These are phyloP conservation scores for Penaeus vannamei DNA, from an alignment of 1,140 invertebrate species.

Conservation along the genomic window DNA sequence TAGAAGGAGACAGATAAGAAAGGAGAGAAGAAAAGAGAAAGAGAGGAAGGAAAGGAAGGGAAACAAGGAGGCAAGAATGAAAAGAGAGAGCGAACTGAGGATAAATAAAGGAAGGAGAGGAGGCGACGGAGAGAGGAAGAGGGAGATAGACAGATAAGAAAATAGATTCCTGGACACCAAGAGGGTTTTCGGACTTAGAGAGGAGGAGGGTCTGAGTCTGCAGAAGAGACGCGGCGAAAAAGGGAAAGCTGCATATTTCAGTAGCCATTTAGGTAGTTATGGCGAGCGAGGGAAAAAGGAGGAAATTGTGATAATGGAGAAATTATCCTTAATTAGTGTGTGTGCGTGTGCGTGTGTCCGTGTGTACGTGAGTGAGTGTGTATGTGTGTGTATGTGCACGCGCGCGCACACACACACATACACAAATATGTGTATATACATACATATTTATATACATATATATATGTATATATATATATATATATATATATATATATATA, in stretches of 20 bases:
- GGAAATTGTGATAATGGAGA: constrained; percentile 56
- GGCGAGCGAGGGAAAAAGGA: constrained; percentile 26
- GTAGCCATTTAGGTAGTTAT: constrained; percentile 22
- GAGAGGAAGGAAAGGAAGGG: background rate
- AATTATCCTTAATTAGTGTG: constrained; percentile 52
- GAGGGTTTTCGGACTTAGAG: too few species aligned
- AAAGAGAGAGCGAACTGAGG: too few species aligned
- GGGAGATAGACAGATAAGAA: background rate
- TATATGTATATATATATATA: constrained; percentile 29
- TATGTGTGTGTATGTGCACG: too few species aligned
- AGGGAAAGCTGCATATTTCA: constrained; percentile 47
- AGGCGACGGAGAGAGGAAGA: background rate
- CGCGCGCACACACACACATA: too few species aligned
- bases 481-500: constrained; percentile 46
- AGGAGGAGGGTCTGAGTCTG: background rate
- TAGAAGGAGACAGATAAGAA: background rate
- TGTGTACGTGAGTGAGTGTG: too few species aligned
- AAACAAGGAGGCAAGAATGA: background rate
- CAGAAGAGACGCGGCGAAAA: background rate
- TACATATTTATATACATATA: too few species aligned
- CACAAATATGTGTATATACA: too few species aligned
- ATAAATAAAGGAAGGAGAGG: background rate
- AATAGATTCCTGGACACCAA: background rate
- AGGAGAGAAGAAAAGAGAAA: background rate
- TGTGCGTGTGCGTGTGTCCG: too few species aligned